A percentile compares a stretch with the other conserved stretches of the same genome.
Conservation (phyloP, 2,797 vertebrate genomes). For the Oophaga sylvatica region DNA sequence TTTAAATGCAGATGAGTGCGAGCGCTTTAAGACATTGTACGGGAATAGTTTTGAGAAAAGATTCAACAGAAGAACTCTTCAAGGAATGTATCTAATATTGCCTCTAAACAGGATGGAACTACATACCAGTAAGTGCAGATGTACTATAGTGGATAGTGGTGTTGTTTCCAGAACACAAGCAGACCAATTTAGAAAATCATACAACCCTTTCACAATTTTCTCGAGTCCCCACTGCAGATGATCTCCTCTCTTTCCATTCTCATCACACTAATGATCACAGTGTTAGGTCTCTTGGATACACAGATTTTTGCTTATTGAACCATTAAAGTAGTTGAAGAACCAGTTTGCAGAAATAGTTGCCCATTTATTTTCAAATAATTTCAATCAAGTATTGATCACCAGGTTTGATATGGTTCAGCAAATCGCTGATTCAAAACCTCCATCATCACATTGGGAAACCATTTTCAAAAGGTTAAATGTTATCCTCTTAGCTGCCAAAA, state of each 20-base stretch:
- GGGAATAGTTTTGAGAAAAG: not conserved
- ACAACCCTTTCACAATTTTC: not conserved
- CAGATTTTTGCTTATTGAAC: too few relatives aligned
- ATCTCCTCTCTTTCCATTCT: conserved; percentile 9
- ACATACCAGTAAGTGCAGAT: not conserved
- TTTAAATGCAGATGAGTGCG: too few relatives aligned
- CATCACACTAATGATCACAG: conserved; percentile 24
- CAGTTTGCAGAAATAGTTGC: too few relatives aligned
- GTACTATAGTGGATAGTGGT: not conserved
- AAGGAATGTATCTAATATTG: too few relatives aligned
- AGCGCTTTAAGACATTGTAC: too few relatives aligned
- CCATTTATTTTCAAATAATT: not conserved
- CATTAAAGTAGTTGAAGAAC: not conserved
- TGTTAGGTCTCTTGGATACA: conserved; percentile 37
- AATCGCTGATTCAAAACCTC: not conserved
- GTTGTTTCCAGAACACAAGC: not conserved
- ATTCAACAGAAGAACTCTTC: not conserved
- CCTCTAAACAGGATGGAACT: not conserved
- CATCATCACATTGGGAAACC: not conserved
- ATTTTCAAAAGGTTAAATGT: not conserved
- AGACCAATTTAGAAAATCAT: not conserved
- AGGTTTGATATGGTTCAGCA: not conserved
- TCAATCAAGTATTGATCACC: not conserved
- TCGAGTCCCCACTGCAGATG: not conserved
- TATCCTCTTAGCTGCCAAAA: too few relatives aligned